Evolutionary conservation across 2,113 vertebrate species (phyloP).

Genomic region (Otis tarda): DNA sequence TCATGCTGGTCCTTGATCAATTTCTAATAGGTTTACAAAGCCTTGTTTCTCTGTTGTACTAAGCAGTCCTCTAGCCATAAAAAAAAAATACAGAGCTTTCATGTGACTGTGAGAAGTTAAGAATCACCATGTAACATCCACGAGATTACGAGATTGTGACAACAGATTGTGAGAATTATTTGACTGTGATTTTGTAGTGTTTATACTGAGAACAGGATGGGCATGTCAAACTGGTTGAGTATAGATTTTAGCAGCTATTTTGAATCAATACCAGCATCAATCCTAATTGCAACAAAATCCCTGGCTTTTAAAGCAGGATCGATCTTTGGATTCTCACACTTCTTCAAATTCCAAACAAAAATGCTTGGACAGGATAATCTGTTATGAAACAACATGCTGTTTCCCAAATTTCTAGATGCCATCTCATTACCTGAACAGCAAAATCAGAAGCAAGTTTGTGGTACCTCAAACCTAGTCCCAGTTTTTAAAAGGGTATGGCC

Average conservation of each 20-base stretch:
- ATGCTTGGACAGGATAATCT: background rate
- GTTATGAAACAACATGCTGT: background rate
- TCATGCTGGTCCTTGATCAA: background rate
- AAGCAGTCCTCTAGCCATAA: background rate
- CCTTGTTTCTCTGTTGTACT: background rate
- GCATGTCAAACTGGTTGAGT: background rate
- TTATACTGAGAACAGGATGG: background rate
- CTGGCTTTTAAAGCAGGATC: background rate
- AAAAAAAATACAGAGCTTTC: background rate
- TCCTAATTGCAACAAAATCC: background rate
- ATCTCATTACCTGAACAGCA: background rate
- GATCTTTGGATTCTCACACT: background rate
- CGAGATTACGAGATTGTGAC: background rate
- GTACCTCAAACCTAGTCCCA: background rate
- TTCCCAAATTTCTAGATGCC: background rate
- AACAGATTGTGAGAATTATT: background rate
- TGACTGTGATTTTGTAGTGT: background rate
- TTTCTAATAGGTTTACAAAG: background rate
- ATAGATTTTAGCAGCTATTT: background rate
- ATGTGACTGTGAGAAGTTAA: background rate
- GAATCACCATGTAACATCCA: background rate
- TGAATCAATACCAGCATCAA: background rate
- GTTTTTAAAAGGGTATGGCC: background rate
- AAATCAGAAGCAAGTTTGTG: background rate
- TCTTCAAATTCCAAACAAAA: background rate